Evolutionary conservation across 1,140 invertebrate genomes (phyloP).

Genomic region (Papilio machaon): DNA sequence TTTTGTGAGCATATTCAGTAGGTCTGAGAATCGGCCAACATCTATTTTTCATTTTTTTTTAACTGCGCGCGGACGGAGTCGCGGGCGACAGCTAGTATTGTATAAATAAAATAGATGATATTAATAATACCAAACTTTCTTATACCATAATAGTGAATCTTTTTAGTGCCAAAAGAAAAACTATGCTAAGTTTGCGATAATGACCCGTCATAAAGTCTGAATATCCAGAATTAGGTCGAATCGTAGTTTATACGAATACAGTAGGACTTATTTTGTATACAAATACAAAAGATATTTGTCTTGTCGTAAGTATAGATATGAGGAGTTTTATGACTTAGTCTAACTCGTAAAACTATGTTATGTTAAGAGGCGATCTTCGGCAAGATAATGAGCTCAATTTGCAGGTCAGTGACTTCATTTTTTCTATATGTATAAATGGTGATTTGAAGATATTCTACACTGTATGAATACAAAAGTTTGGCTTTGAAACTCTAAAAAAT

Average conservation of each 20-base stretch:
- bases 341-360: slow-evolving; percentile 5
- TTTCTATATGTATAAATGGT: neutral
- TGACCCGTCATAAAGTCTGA: neutral
- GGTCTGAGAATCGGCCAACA: too few relatives aligned
- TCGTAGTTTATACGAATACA: neutral
- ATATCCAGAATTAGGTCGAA: slow-evolving; percentile 8
- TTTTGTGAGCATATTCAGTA: too few relatives aligned
- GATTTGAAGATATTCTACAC: neutral
- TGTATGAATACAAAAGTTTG: neutral
- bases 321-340: neutral
- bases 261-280: slow-evolving; percentile 1
- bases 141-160: neutral
- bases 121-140: neutral
- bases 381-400: neutral
- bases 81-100: too few relatives aligned
- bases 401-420: neutral
- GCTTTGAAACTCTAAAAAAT: too few relatives aligned
- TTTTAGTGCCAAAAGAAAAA: neutral
- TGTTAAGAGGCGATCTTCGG: neutral
- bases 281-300: slow-evolving; percentile 13
- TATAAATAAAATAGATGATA: neutral
- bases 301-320: neutral
- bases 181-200: neutral
- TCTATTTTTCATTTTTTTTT: too few relatives aligned
- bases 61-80: too few relatives aligned